A percentile compares a stretch with the other conserved stretches of the same genome.
phyloP scores from a whole-genome alignment of 1,140 invertebrate genomes.

The Aporrectodea caliginosa region DNA sequence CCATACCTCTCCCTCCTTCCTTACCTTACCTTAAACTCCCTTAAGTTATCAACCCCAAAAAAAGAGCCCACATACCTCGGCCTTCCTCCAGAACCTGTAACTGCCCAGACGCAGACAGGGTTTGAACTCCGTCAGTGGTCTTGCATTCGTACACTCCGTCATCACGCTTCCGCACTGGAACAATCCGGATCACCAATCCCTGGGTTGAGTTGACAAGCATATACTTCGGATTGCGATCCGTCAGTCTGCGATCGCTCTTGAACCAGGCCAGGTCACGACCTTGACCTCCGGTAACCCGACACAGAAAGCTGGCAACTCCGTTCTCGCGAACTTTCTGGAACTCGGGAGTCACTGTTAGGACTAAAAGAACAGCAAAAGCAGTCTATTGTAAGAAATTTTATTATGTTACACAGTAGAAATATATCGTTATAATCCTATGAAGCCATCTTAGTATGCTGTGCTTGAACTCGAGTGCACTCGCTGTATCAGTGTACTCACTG shows the following conservation, averaged over 20 bases:
- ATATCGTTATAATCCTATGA: too few species aligned
- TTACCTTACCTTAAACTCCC: too few species aligned
- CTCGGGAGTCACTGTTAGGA: background rate
- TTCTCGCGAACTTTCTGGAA: background rate
- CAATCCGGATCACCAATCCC: background rate
- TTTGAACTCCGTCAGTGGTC: background rate
- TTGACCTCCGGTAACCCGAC: background rate
- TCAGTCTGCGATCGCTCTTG: background rate
- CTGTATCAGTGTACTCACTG: slow-evolving; percentile 82
- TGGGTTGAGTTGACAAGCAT: background rate
- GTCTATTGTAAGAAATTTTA: background rate
- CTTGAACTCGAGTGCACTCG: too few species aligned
- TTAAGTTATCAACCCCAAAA: too few species aligned
- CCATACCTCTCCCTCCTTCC: too few species aligned
- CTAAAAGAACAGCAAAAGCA: background rate
- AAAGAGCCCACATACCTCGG: background rate
- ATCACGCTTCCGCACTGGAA: background rate
- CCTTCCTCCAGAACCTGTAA: background rate
- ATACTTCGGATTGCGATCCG: background rate
- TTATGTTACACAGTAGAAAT: too few species aligned
- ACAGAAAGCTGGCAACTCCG: background rate
- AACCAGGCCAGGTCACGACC: background rate
- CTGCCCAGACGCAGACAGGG: background rate
- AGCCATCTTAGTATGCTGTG: too few species aligned
- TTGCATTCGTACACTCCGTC: slow-evolving; percentile 12